Conservation (phyloP, 2,888 invertebrate genomes). For the Cephalotes varians region DNA sequence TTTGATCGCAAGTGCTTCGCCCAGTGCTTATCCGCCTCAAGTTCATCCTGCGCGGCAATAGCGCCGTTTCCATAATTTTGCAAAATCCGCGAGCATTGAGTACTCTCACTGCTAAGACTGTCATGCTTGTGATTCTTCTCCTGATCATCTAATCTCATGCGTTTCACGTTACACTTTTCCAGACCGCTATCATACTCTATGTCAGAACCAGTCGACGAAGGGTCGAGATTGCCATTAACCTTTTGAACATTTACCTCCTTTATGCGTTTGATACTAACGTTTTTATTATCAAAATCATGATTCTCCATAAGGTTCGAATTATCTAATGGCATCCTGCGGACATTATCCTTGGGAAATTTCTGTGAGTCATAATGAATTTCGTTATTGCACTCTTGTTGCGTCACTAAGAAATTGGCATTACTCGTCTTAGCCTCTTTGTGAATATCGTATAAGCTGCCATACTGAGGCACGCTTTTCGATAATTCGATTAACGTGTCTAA, state of each 20-base stretch:
- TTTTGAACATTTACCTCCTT: conserved; percentile 86
- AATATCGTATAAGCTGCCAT: conserved; percentile 86
- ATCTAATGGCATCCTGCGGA: conserved; percentile 84
- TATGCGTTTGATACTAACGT: conserved; percentile 84
- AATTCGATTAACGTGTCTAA: conserved; percentile 74
- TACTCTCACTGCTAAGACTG: conserved; percentile 73
- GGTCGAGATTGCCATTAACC: conserved; percentile 78
- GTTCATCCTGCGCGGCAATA: conserved; percentile 81
- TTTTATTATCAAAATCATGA: conserved; percentile 86
- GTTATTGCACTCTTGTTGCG: conserved; percentile 85
- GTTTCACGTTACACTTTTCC: conserved; percentile 85
- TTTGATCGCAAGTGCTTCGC: conserved; percentile 87
- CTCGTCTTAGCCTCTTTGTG: conserved; percentile 88
- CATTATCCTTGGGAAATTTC: conserved; percentile 87
- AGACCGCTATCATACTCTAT: conserved; percentile 81
- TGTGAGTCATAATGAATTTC: conserved; percentile 87
- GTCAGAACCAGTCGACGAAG: conserved; percentile 81
- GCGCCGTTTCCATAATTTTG: conserved; percentile 81
- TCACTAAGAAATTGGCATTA: conserved; percentile 87
- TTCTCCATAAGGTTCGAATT: conserved; percentile 85
- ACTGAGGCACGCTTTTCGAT: conserved; percentile 79
- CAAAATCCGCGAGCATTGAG: conserved; percentile 75
- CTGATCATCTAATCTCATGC: conserved; percentile 84
- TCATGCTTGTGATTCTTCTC: conserved; percentile 84
- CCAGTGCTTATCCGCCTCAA: conserved; percentile 88